Percentiles rank a stretch among this genome's conserved stretches.
Conservation (phyloP, 2,113 vertebrate species). For the Nettapus auritus region DNA sequence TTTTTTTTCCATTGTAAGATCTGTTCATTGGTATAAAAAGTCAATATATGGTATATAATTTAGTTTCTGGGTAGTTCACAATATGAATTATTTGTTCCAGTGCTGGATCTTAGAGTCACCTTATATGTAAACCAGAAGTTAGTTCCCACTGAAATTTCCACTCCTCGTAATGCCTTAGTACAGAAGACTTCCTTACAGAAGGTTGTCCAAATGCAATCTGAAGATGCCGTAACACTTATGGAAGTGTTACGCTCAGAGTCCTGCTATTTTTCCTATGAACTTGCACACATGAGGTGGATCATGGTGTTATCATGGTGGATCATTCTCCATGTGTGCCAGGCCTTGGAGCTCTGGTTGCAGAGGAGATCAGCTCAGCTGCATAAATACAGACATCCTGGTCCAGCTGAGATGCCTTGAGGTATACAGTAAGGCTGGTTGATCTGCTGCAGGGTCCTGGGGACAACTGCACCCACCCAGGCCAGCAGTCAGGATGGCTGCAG, state of each 20-base stretch:
- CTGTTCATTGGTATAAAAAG: not conserved
- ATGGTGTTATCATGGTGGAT: too few species aligned
- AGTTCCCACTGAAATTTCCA: not conserved
- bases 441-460: not conserved
- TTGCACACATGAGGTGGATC: not conserved
- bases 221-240: not conserved
- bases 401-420: not conserved
- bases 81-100: not conserved
- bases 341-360: not conserved
- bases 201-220: not conserved
- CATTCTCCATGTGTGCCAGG: not conserved
- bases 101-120: not conserved
- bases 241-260: not conserved
- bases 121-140: not conserved
- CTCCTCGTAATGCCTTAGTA: not conserved
- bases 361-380: not conserved
- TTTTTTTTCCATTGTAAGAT: not conserved
- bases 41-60: not conserved
- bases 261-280: not conserved
- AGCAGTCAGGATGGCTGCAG: not conserved
- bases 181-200: not conserved
- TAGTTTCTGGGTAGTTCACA: not conserved
- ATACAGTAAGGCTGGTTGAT: not conserved
- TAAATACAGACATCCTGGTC: not conserved
- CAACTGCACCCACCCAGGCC: accelerated